Conservation (phyloP, 2,888 invertebrate genomes). For the Incurvaria masculella region DNA sequence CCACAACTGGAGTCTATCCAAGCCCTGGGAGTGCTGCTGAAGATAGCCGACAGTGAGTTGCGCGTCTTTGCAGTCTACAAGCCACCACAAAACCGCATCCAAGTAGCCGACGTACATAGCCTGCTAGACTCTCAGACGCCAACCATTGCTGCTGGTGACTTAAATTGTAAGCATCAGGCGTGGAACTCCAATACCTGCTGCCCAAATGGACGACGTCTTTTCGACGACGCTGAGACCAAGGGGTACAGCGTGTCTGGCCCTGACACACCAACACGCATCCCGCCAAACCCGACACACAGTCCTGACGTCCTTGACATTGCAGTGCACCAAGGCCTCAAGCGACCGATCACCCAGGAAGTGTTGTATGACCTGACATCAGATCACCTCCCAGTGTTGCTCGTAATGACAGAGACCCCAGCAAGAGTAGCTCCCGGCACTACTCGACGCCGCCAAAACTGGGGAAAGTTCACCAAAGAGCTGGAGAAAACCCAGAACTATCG, state of each 20-base stretch:
- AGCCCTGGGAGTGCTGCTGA: not conserved
- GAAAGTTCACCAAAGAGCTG: not conserved
- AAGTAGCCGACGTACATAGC: not conserved
- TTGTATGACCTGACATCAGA: too few relatives aligned
- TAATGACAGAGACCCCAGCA: not conserved
- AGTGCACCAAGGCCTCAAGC: too few relatives aligned
- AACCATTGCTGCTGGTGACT: not conserved
- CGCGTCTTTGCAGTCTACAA: not conserved
- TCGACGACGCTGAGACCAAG: not conserved
- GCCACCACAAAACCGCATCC: too few relatives aligned
- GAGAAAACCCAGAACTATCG: not conserved
- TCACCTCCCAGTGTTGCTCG: not conserved
- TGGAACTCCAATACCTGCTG: not conserved
- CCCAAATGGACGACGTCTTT: conserved; percentile 1
- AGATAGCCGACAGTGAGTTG: not conserved
- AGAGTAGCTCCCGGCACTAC: not conserved
- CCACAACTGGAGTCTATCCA: not conserved
- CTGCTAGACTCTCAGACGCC: not conserved
- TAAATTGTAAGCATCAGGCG: not conserved
- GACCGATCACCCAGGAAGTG: not conserved
- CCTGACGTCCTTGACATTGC: too few relatives aligned
- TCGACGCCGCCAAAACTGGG: too few relatives aligned
- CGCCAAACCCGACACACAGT: not conserved
- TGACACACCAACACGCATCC: not conserved
- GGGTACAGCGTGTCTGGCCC: not conserved